phyloP scores from a whole-genome alignment of 2,888 invertebrate species.

The Asteroscopus sphinx region DNA sequence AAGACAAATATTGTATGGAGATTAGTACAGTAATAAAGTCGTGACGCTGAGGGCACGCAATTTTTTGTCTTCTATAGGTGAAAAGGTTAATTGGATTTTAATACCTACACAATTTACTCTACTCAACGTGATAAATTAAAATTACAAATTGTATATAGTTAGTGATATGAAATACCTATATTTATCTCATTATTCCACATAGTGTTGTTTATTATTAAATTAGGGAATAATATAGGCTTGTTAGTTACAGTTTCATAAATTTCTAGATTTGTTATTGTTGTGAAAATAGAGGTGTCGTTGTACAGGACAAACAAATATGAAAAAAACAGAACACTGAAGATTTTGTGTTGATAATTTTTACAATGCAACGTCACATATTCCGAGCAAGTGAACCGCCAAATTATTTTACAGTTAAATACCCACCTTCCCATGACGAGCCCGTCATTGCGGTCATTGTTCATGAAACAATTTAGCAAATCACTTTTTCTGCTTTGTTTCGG shows the following conservation, averaged over 20 bases:
- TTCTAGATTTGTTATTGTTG: constrained; percentile 7
- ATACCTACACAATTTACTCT: too few species aligned
- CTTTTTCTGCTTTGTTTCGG: constrained; percentile 17
- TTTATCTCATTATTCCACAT: constrained; percentile 11
- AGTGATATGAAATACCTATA: constrained; percentile 11
- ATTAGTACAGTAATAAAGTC: too few species aligned
- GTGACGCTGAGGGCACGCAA: too few species aligned
- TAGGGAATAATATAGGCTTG: too few species aligned
- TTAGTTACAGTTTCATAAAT: constrained; percentile 8
- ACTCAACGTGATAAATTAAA: neutral
- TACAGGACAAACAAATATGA: neutral
- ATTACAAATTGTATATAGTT: neutral
- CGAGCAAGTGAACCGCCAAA: constrained; percentile 42
- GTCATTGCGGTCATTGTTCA: constrained; percentile 68
- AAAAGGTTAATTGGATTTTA: too few species aligned
- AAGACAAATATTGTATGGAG: too few species aligned
- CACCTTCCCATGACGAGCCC: constrained; percentile 80
- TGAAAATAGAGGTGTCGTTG: constrained; percentile 5
- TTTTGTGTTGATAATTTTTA: constrained; percentile 26
- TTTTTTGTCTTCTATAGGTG: too few species aligned
- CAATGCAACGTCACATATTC: constrained; percentile 55
- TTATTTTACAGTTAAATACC: constrained; percentile 27
- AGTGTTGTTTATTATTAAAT: constrained; percentile 7
- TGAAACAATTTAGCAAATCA: constrained; percentile 2
- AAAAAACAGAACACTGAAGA: constrained; percentile 1